Percentiles rank a stretch among this genome's conserved stretches.
Evolutionary conservation across 2,888 invertebrate genomes (phyloP).

Genomic region (Thera britannica): DNA sequence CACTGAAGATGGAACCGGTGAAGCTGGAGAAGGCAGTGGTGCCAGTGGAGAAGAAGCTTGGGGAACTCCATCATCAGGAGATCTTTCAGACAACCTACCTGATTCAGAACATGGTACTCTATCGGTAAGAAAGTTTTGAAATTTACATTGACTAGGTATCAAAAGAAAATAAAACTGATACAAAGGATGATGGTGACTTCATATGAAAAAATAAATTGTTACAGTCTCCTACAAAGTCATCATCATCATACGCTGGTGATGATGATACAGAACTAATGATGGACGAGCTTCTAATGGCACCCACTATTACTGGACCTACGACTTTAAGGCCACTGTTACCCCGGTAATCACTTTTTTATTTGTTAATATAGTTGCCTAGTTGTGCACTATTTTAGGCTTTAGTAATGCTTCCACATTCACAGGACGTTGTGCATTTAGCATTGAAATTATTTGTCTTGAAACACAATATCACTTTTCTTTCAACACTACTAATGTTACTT

Average conservation of each 20-base stretch:
- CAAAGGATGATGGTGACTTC: background rate
- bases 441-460: slow-evolving; percentile 29
- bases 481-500: slow-evolving; percentile 48
- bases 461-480: slow-evolving; percentile 12
- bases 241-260: slow-evolving; percentile 88
- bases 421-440: slow-evolving; percentile 18
- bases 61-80: slow-evolving; percentile 95
- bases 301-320: slow-evolving; percentile 89
- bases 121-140: slow-evolving; percentile 74
- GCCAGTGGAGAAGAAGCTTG: slow-evolving; percentile 95
- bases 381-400: slow-evolving; percentile 15
- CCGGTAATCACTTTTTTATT: slow-evolving; percentile 69
- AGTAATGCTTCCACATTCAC: slow-evolving; percentile 34
- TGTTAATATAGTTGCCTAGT: slow-evolving; percentile 14
- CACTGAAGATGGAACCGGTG: slow-evolving; percentile 86
- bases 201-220: slow-evolving; percentile 45
- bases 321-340: slow-evolving; percentile 88
- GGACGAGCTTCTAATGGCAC: slow-evolving; percentile 92
- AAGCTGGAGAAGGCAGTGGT: slow-evolving; percentile 90
- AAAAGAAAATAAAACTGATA: background rate
- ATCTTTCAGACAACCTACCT: slow-evolving; percentile 90
- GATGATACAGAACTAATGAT: slow-evolving; percentile 93
- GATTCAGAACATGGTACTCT: slow-evolving; percentile 88
- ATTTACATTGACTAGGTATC: no score
- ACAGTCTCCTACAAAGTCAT: slow-evolving; percentile 87